Evolutionary conservation across 1,140 invertebrate genomes (phyloP), one percentile per base, ranked within the genome.

Genomic region (Ruditapes philippinarum): DNA sequence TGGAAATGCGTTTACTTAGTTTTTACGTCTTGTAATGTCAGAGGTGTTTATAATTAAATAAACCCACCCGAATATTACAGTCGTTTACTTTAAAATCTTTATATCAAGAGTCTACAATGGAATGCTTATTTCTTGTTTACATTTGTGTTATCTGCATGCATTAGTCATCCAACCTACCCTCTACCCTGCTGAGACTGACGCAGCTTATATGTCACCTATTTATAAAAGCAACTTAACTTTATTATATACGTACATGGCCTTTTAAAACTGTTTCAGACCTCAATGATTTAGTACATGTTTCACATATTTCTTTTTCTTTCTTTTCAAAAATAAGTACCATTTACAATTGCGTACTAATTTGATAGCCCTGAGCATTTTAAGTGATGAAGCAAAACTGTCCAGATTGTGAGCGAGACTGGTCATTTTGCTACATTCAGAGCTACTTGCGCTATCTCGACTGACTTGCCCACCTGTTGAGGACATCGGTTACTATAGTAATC

Each of bases 311-410:
- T n/a, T n/a, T n/a, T n/a, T n/a, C n/a, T n/a, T n/a, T n/a, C n/a
- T n/a, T n/a, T n/a, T n/a, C n/a, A n/a, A n/a, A n/a, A n/a, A n/a
- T n/a, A 45, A 7, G 42, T 45, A 45, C 42, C 42, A 45, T 45
- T 45, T 7, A 45, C 5, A 45, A 45, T 7, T 45, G 42, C 42
- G 42, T 45, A 5, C 42, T 14, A 45, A 45, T 45, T 45, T 40
- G 0, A 2, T 22, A 38, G 65, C 65, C 65, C 22, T 2, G 33
- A 70, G 65, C 65, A 22, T 70, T 5, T 14, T 19, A 38, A 36
- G 33, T 70, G 65, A 70, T 70, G 65, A 70, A 70, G 65, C 65
- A 70, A 70, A 70, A 38, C 17, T 2, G 4, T 36, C 60, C 33
- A 65, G 9, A 70, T 70, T 38, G 22, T 33, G 36, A 14, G 36